Percentiles rank a stretch among this genome's conserved stretches.
Evolutionary conservation across 1,140 invertebrate species (phyloP).

Genomic region (Paracyclopina nana): DNA sequence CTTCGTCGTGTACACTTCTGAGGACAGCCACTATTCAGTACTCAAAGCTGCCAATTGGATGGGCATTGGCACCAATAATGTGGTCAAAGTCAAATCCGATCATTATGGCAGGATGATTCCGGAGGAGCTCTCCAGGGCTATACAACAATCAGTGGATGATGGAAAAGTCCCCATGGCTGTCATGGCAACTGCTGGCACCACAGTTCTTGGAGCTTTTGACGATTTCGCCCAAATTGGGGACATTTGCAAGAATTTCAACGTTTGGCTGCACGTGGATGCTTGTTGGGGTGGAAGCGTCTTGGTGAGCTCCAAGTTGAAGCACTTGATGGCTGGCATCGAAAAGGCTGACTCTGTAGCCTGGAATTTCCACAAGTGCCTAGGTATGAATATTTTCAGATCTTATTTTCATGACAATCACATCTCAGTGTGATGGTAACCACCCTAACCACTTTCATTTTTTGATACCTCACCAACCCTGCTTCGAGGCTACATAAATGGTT

Average conservation of each 20-base stretch:
- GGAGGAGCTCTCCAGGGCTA: conserved; percentile 33
- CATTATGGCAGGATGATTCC: conserved; percentile 40
- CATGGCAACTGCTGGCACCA: conserved; percentile 50
- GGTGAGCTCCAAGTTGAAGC: conserved; percentile 41
- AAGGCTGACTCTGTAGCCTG: conserved; percentile 63
- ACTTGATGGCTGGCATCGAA: conserved; percentile 30
- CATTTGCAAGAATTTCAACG: conserved; percentile 23
- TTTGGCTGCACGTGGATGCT: conserved; percentile 25
- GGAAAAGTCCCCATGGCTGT: conserved; percentile 42
- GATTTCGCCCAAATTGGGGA: conserved; percentile 34
- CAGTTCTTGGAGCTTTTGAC: conserved; percentile 41
- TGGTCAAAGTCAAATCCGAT: conserved; percentile 45
- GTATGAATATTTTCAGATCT: too few species aligned
- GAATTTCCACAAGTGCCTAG: conserved; percentile 86
- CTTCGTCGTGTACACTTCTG: conserved; percentile 57
- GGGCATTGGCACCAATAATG: conserved; percentile 53
- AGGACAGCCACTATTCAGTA: conserved; percentile 85
- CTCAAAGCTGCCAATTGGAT: conserved; percentile 51
- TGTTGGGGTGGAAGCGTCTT: conserved; percentile 61
- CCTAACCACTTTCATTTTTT: too few species aligned
- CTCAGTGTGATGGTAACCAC: too few species aligned
- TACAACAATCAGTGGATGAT: conserved; percentile 28
- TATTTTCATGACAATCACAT: too few species aligned
- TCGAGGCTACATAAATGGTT: too few species aligned
- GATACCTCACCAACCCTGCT: too few species aligned